Evolutionary conservation across 2,113 vertebrate genomes (phyloP).

Genomic region (Ageneiosus marmoratus): DNA sequence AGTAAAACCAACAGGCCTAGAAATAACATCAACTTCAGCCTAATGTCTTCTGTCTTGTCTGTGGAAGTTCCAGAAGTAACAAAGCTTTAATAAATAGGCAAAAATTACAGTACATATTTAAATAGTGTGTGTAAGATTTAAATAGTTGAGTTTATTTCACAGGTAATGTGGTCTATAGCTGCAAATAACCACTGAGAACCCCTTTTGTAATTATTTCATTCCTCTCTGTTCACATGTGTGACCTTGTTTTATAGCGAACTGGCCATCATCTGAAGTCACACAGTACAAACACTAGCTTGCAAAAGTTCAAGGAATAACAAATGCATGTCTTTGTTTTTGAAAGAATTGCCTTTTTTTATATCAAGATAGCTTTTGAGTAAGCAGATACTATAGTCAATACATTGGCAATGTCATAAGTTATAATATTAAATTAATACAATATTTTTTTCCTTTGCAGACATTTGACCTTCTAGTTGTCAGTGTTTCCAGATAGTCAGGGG

Average conservation of each 20-base stretch:
- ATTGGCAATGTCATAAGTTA: neutral
- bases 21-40: neutral
- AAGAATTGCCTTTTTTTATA: neutral
- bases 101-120: neutral
- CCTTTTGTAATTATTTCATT: neutral
- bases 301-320: neutral
- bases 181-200: neutral
- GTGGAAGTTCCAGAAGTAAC: neutral
- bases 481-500: neutral
- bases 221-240: neutral
- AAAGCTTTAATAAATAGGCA: neutral
- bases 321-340: neutral
- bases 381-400: neutral
- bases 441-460: neutral
- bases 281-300: neutral
- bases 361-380: neutral
- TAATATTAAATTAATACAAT: neutral
- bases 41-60: neutral
- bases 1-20: neutral
- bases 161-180: neutral
- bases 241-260: neutral
- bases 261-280: neutral
- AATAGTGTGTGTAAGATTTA: neutral
- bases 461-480: neutral
- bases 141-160: neutral